Evolutionary conservation across 2,113 vertebrate genomes (phyloP), one percentile per base, ranked within the genome.

Genomic region (Indri indri): DNA sequence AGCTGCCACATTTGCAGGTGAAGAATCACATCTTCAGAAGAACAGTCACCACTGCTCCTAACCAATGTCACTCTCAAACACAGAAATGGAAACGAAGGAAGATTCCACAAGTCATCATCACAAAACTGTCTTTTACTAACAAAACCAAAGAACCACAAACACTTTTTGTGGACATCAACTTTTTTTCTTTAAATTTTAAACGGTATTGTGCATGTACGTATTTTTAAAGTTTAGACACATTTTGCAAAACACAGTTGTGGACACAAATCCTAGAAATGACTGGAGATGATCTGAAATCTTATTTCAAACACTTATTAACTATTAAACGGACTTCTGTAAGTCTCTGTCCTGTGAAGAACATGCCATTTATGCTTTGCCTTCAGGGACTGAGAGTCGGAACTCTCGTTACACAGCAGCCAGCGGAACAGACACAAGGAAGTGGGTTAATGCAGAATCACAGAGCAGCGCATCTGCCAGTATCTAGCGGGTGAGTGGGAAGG

Each of bases 111-210:
- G 57, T 90, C 5, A 90, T 95, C 97, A 96, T 93, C 95, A 97
- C 92, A 96, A 25, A 98, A 98, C 88, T 89, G 47, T 96, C 96
- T 97, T 98, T 98, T 98, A 98, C 97, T 98, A 96, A 93, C 93
- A 93, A 97, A 98, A 94, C 95, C 97, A 97, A 98, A 97, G 85
- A 98, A 98, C 79, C 92, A 52, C 79, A 54, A 47, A 84, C 12
- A 76, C 50, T 45, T 74, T 87, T 59, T 34, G 37, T 88, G 61
- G 94, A 98, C 95, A 97, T 95, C 71, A 96, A 71, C 79, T 70
- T 96, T 95, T 95, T 70, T 70, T 82, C 94, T 93, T 97, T 95
- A 90, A 63, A 84, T 98, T 96, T 97, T 74, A 97, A 98, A 92
- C 45, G 83, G 45, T 12, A 77, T 71, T 90, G 54, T 77, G 63